Evolutionary conservation across 2,113 vertebrate genomes (phyloP).

Genomic region (Equus quagga): DNA sequence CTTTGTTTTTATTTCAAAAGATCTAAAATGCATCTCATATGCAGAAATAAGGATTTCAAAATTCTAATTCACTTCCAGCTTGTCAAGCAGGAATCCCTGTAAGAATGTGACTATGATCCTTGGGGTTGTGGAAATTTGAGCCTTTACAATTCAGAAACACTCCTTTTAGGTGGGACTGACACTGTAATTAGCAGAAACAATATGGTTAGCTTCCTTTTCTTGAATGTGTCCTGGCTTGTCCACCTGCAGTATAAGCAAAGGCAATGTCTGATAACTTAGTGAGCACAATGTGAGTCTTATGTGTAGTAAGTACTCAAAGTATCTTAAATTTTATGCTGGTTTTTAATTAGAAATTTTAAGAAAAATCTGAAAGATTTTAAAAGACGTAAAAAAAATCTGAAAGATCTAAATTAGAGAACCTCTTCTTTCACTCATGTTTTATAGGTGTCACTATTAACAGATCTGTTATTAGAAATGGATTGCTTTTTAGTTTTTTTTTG

Average conservation of each 20-base stretch:
- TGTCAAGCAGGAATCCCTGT: background rate
- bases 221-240: background rate
- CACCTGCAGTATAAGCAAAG: background rate
- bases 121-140: background rate
- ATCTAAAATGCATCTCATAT: background rate
- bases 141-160: background rate
- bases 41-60: background rate
- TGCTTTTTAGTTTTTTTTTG: background rate
- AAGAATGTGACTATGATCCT: background rate
- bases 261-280: background rate
- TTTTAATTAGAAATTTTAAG: background rate
- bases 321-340: background rate
- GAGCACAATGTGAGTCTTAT: background rate
- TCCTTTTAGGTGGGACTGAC: background rate
- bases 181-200: background rate
- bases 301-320: background rate
- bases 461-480: background rate
- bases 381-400: too few relatives aligned
- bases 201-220: background rate
- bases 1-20: slow-evolving; percentile 31
- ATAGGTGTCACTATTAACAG: background rate
- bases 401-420: background rate
- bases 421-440: background rate
- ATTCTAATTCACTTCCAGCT: background rate
- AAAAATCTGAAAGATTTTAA: background rate